phyloP scores from a whole-genome alignment of 2,113 vertebrate genomes.

The Falco punctatus region DNA sequence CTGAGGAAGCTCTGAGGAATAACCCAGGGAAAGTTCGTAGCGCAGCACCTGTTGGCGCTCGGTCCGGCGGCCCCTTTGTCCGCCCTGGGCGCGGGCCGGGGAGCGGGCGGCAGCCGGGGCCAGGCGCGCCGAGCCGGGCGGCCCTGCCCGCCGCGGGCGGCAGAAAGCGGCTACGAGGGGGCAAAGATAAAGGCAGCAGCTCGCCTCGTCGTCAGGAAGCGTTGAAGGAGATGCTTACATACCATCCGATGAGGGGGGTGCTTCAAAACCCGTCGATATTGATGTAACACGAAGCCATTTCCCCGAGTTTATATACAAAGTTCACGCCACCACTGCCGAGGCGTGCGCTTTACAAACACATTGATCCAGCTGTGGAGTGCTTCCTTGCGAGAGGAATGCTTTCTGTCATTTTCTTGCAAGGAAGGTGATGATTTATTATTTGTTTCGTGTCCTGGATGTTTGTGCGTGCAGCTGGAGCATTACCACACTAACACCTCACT shows the following conservation, averaged over 20 bases:
- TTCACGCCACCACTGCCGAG: not conserved
- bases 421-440: not conserved
- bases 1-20: accelerated
- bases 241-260: not conserved
- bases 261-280: not conserved
- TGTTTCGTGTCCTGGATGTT: not conserved
- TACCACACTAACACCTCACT: not conserved
- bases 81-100: not conserved
- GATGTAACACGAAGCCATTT: not conserved
- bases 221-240: not conserved
- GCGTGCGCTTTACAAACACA: not conserved
- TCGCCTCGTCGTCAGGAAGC: not conserved
- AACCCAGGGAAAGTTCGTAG: not conserved
- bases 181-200: not conserved
- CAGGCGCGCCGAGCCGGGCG: no score
- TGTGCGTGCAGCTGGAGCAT: not conserved
- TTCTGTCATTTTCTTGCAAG: not conserved
- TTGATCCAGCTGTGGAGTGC: not conserved
- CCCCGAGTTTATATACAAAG: not conserved
- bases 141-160: not conserved
- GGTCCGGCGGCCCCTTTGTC: not conserved
- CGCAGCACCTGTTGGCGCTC: not conserved
- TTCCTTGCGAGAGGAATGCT: not conserved
- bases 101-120: not conserved
- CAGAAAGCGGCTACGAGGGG: not conserved